Percentiles rank a stretch among this genome's conserved stretches.
Evolutionary conservation across 2,797 vertebrate species (phyloP).

Genomic region (Acrocephalus scirpaceus): DNA sequence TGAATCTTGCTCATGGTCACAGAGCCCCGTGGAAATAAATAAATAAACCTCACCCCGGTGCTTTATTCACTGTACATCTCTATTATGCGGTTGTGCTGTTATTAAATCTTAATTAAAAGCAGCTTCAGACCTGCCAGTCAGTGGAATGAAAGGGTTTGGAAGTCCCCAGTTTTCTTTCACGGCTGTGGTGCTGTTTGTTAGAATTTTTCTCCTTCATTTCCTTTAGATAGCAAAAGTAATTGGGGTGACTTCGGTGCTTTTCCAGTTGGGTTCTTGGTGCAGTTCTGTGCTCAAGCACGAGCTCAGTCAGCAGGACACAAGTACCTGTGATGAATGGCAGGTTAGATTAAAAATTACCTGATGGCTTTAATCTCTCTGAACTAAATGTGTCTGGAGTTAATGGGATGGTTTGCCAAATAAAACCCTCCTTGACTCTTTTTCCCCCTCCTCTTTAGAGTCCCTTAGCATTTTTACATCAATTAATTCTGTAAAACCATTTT

Average conservation of each 20-base stretch:
- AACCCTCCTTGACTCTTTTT: not conserved
- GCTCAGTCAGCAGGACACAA: not conserved
- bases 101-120: constrained; percentile 49
- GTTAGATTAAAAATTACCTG: constrained; percentile 39
- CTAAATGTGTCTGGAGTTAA: constrained; percentile 8
- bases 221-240: not conserved
- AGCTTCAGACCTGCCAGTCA: not conserved
- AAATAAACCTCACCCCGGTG: not conserved
- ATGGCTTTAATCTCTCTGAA: constrained; percentile 14
- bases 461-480: not conserved
- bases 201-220: constrained; percentile 1
- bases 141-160: not conserved
- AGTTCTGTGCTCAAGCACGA: not conserved
- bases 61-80: not conserved
- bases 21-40: not conserved
- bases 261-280: constrained; percentile 2
- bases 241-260: not conserved
- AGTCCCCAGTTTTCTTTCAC: not conserved
- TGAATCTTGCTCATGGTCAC: not conserved
- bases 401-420: constrained; percentile 39
- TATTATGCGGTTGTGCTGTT: not conserved
- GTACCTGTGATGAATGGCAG: constrained; percentile 10
- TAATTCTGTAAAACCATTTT: not conserved
- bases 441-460: not conserved
- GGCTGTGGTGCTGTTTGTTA: not conserved